Conservation (phyloP, 2,797 vertebrate species). For the Delichon dasypus region DNA sequence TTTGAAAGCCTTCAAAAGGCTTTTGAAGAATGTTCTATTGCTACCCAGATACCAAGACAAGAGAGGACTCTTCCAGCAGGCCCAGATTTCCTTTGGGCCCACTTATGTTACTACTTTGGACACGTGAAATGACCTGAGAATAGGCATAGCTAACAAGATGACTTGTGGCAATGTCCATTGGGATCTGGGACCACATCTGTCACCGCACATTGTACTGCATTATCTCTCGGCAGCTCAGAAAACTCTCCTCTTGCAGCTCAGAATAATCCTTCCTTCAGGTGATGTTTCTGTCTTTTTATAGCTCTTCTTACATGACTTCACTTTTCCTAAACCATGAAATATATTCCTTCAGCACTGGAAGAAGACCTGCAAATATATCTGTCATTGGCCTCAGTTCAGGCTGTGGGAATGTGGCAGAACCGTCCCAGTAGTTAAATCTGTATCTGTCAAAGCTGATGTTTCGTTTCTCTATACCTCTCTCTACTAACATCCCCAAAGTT, state of each 20-base stretch:
- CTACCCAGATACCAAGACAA: background rate
- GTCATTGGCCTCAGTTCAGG: background rate
- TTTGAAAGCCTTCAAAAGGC: background rate
- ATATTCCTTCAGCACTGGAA: background rate
- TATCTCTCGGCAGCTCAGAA: background rate
- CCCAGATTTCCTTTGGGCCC: background rate
- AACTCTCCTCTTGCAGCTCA: background rate
- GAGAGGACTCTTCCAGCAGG: background rate
- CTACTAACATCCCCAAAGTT: background rate
- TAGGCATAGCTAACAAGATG: background rate
- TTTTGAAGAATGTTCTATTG: background rate
- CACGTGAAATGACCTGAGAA: background rate
- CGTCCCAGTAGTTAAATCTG: background rate
- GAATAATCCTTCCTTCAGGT: slow-evolving; percentile 11
- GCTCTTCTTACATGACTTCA: slow-evolving; percentile 1
- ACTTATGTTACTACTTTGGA: background rate
- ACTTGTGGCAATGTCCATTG: background rate
- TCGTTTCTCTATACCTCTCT: background rate
- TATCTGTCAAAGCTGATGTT: background rate
- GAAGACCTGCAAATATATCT: background rate
- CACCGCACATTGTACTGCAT: background rate
- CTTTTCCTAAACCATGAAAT: background rate
- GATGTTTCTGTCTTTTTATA: slow-evolving; percentile 3
- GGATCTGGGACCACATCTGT: background rate
- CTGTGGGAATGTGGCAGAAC: background rate